phyloP scores from a whole-genome alignment of 2,113 vertebrate genomes.

The Aleadryas rufinucha region DNA sequence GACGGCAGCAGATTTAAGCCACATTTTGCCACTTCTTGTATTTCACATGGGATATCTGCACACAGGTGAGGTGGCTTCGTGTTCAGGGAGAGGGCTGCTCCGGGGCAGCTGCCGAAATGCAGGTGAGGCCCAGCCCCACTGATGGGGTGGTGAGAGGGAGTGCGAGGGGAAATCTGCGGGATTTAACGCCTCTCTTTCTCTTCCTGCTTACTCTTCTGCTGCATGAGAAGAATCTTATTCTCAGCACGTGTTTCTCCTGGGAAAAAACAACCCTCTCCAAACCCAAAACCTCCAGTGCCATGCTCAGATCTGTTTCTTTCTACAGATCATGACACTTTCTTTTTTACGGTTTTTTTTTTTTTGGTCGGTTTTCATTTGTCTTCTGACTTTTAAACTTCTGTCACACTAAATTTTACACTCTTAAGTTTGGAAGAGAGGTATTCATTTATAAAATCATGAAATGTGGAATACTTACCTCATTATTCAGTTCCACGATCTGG shows the following conservation, averaged over 20 bases:
- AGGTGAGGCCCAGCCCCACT: not conserved
- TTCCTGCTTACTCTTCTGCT: not conserved
- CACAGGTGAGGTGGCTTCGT: not conserved
- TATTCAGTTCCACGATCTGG: not conserved
- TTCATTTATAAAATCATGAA: not conserved
- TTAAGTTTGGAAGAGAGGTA: not conserved
- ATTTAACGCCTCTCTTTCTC: not conserved
- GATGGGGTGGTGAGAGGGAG: not conserved
- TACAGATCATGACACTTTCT: not conserved
- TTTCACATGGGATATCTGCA: not conserved
- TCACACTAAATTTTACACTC: not conserved
- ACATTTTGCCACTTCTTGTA: not conserved
- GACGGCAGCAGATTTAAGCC: not conserved
- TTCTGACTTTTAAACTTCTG: not conserved
- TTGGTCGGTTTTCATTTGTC: not conserved
- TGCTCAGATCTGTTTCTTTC: not conserved
- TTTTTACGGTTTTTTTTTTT: not conserved
- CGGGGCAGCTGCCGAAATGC: not conserved
- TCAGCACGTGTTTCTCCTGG: not conserved
- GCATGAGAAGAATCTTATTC: not conserved
- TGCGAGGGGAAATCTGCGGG: accelerated
- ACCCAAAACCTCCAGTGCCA: accelerated
- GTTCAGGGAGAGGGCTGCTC: not conserved
- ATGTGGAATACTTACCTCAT: not conserved
- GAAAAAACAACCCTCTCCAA: not conserved